Base-by-base conservation (phyloP, 2,888 invertebrate genomes). In the Psylliodes chrysocephalus region DNA sequence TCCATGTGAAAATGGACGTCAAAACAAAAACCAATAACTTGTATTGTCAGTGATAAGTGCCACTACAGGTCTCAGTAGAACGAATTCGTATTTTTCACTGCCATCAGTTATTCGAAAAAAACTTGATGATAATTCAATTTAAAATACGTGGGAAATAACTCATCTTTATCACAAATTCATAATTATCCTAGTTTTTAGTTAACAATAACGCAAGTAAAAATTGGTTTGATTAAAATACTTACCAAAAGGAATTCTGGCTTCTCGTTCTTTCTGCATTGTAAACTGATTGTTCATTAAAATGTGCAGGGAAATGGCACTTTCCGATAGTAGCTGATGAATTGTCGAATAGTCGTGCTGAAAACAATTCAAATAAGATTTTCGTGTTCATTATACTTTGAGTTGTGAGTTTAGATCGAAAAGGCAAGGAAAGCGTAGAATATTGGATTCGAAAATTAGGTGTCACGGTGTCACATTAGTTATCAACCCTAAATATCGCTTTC, bases 251-350 rank as follows among this genome's bases (percentile, higher is more conserved):
- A 90, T 89, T 75, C 91, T 92, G 60, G 87, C 86, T 4, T 90
- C 86, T 40, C 90, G 86, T 65, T 88, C 87, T 80, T 91, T 93
- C 51, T 90, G 90, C 67, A 93, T 86, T 60, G 87, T 87, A 77
- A 95, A 94, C 71, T 93, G 91, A 8, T 90, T 90, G 75, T 93
- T 90, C 88, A 94, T 93, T 25, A 95, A 80, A 64, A 95, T 90
- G 78, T 95, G 95, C 0, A 95, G 84, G 1, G 89, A 90, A 62
- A 93, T 90, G 1, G 91, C 91, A 78, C 90, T 91, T 81, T 95
- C 94, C 73, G 91, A 85, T 78, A 95, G 84, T 71, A 91, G 90
- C 83, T 94, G 92, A 77, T 92, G 88, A 62, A 95, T 86, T 19
- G 92, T 92, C 1, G 92, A 89, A 79, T 93, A 94, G 81, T 95